These are phyloP conservation scores for Ennomos fuscantarius DNA, from an alignment of 2,888 invertebrate species.

Conservation along the genomic window DNA sequence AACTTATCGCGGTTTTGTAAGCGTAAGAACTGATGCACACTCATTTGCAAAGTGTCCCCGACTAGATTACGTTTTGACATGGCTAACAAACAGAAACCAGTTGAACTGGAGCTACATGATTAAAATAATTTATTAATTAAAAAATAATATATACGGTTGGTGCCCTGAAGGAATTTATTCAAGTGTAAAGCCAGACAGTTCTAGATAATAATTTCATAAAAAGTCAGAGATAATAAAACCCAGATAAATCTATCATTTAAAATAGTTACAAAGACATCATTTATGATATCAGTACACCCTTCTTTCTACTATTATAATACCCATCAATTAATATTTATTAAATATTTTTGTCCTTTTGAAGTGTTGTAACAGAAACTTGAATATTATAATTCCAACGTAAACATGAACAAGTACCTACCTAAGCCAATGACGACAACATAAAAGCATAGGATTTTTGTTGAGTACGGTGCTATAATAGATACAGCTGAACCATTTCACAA, in stretches of 20 bases:
- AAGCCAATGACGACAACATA: conserved; percentile 63
- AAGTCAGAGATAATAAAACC: conserved; percentile 1
- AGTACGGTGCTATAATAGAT: conserved; percentile 47
- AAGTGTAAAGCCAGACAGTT: neutral
- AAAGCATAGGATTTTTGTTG: conserved; percentile 57
- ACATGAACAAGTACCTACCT: conserved; percentile 46
- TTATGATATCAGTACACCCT: too few species aligned
- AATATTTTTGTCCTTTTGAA: too few species aligned
- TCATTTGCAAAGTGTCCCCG: conserved; percentile 71
- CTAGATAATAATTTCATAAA: conserved; percentile 12
- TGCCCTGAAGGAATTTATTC: conserved; percentile 29
- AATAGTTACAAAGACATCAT: too few species aligned
- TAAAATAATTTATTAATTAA: conserved; percentile 61
- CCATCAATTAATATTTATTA: too few species aligned
- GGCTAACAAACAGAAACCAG: conserved; percentile 66
- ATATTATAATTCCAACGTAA: conserved; percentile 4
- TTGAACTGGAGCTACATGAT: conserved; percentile 51
- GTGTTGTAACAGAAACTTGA: neutral
- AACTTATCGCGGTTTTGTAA: conserved; percentile 33
- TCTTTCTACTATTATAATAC: too few species aligned
- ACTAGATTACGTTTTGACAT: conserved; percentile 72
- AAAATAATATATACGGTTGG: conserved; percentile 46
- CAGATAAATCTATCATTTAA: neutral
- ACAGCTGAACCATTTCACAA: conserved; percentile 41
- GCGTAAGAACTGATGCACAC: conserved; percentile 58